Evolutionary conservation across 2,113 vertebrate genomes (phyloP), one percentile per base, ranked within the genome.

Genomic region (Thomomys bottae): DNA sequence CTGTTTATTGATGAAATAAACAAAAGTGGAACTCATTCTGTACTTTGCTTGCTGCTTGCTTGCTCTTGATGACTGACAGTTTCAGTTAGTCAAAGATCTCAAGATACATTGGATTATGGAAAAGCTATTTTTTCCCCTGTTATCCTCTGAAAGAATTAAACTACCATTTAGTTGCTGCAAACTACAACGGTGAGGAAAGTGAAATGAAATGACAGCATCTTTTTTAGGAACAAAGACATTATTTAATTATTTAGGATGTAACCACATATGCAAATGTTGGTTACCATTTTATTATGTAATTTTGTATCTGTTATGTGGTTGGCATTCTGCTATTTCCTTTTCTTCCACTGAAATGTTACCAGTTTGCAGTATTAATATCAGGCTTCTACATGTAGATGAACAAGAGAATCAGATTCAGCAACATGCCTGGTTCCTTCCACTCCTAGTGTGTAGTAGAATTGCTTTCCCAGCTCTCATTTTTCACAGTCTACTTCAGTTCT

Each of bases 221-320:
- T 89, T 89, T 78, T 54, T 64, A 91, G 36, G 42, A 76, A 38
- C 66, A 76, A 30, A 87, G 82, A 36, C 11, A 57, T 28, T 42
- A 6, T 91, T 70, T 73, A 49, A 23, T 87, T 57, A 66, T 78
- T 90, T 77, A 91, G 54, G 5, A 40, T 85, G 61, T 70, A 89
- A 63, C 17, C 38, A 66, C 15, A 45, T 36, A 70, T 61, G 26
- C 70, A 80, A 26, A 84, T 73, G 23, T 63, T 78, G 20, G 28
- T 87, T 78, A 30, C 23, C 18, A 24, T 75, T 77, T 90, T 84
- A 54, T 54, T 54, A 54, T 54, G 14, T 54, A 54, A 18, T 59
- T 72, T 28, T n/a, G 23, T 88, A n/a, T 67, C 45, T 88, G 14
- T 45, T 92, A 73, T 30, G 8, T 92, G 61, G 34, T 64, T 38